Conservation (phyloP, 2,113 vertebrate species). For the Rhabdomys dilectus region DNA sequence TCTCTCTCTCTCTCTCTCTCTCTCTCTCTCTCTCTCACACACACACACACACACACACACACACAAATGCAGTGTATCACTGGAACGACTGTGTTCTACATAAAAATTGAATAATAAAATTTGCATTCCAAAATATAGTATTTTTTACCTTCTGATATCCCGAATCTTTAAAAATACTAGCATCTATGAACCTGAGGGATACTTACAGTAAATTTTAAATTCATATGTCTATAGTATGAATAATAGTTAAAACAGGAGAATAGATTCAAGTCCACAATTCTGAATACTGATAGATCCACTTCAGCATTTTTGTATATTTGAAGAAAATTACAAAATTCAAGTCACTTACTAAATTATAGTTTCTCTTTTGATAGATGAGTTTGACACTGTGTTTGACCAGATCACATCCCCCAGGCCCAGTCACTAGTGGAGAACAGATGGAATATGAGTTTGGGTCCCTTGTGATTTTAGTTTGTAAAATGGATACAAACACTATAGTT, state of each 20-base stretch:
- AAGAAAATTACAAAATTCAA: conserved; percentile 20
- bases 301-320: not conserved
- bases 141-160: not conserved
- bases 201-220: not conserved
- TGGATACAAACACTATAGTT: conserved; percentile 28
- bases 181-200: not conserved
- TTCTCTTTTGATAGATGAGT: not conserved
- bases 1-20: too few relatives aligned
- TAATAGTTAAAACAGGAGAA: not conserved
- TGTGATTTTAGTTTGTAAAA: conserved; percentile 41
- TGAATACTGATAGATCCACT: not conserved
- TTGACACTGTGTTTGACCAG: not conserved
- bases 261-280: not conserved
- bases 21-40: not conserved
- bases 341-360: not conserved
- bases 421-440: not conserved
- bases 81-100: not conserved
- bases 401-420: not conserved
- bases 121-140: not conserved
- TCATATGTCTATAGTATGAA: not conserved
- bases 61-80: too few relatives aligned
- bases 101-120: not conserved
- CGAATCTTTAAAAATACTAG: not conserved
- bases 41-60: not conserved
- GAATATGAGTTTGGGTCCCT: not conserved